Evolutionary conservation across 1,140 invertebrate genomes (phyloP), one percentile per base, ranked within the genome.

Genomic region (Listronotus bonariensis): DNA sequence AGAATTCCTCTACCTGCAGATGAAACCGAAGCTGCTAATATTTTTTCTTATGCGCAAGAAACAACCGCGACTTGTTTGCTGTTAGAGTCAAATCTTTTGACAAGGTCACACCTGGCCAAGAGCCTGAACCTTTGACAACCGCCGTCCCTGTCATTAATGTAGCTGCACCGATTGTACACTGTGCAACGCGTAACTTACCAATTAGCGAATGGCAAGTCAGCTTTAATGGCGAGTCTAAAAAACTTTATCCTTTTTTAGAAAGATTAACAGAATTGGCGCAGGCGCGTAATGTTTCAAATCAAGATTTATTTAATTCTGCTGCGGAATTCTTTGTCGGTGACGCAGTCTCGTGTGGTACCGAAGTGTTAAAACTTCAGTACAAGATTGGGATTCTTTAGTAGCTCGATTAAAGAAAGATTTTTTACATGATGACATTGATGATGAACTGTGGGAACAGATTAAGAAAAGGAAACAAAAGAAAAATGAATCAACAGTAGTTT

Each of bases 311-410:
- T 46, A 20, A 46, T 31, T 64, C 64, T 49, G 68, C 67, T 8
- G 66, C 64, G 7, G 69, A 75, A 18, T 68, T 77, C 26, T 76
- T 76, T 65, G 53, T 58, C 0, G 74, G 66, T 15, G 69, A 72
- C 55, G 75, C 76, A n/a, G n/a, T n/a, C 36, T 75, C 1, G 68
- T 74, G 45, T 76, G 75, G 76, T 75, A 48, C 32, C 38, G 74
- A 12, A 51, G 56, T 18, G 42, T 75, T 8, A 58, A 62, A 31
- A 43, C 65, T 10, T 11, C 32, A 34, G 43, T 76, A 3, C 48
- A 34, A 15, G 43, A 40, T 49, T 77, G 75, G 74, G 20, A 68
- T 54, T 68, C 72, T 2, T 43, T 74, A 11, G 36, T 65, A 18
- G 8, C 0, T 10, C 15, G 56, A 11, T 55, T 76, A 18, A 69